Evolutionary conservation across 1,140 invertebrate genomes (phyloP).

Genomic region (Aradophagus sp.): DNA sequence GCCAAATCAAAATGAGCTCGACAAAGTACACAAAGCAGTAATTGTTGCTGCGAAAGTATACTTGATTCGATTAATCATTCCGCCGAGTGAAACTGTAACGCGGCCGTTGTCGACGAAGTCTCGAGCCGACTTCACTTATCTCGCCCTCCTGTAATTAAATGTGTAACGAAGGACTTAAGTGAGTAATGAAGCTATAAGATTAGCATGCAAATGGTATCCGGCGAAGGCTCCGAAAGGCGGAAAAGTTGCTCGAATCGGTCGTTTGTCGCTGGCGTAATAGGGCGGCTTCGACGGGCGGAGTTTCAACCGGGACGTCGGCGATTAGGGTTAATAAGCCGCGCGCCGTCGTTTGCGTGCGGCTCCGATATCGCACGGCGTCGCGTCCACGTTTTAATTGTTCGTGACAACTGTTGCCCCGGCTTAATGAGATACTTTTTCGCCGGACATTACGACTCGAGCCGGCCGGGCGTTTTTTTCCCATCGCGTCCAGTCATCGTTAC

Average conservation of each 20-base stretch:
- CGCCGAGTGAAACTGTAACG: conserved; percentile 13
- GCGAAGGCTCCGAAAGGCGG: conserved; percentile 38
- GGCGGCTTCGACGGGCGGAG: conserved; percentile 27
- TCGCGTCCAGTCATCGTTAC: conserved; percentile 11
- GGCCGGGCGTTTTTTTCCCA: background rate
- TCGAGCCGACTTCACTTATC: conserved; percentile 46
- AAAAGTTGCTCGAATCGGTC: conserved; percentile 45
- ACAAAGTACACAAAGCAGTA: conserved; percentile 1
- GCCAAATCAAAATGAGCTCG: background rate
- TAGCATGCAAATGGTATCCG: conserved; percentile 50
- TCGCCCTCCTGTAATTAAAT: conserved; percentile 46
- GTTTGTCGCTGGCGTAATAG: conserved; percentile 43
- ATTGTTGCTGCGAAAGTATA: conserved; percentile 13
- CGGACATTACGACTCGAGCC: conserved; percentile 14
- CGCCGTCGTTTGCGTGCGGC: conserved; percentile 11
- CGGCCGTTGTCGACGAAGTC: conserved; percentile 27
- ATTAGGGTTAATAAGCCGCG: conserved; percentile 47
- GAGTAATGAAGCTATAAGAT: conserved; percentile 53
- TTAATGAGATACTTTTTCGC: conserved; percentile 33
- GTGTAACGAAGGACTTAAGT: conserved; percentile 51
- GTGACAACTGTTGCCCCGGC: conserved; percentile 2
- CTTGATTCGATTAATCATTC: conserved; percentile 26
- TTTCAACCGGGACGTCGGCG: conserved; percentile 20
- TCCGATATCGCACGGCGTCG: conserved; percentile 17
- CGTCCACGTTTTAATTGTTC: conserved; percentile 32